Percentiles rank a stretch among this genome's conserved stretches.
Evolutionary conservation across 2,888 invertebrate species (phyloP).

Genomic region (Dexiosoma caninum): DNA sequence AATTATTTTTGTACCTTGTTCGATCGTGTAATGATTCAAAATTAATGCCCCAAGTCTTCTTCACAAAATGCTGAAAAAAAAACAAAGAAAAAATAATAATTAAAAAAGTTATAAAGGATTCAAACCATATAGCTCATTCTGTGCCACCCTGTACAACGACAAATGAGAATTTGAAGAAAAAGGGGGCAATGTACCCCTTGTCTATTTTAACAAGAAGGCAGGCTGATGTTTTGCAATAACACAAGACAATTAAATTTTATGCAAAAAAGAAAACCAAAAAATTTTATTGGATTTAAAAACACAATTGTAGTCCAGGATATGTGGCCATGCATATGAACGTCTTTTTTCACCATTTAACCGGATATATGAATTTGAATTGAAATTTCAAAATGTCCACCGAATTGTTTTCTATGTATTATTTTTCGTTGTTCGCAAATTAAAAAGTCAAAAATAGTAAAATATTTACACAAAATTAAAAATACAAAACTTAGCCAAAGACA

Average conservation of each 20-base stretch:
- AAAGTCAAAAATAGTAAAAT: not conserved
- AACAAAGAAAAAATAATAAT: too few species aligned
- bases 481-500: not conserved
- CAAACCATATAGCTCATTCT: too few species aligned
- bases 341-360: constrained; percentile 14
- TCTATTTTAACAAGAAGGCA: not conserved
- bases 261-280: not conserved
- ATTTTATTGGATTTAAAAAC: not conserved
- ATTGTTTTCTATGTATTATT: constrained; percentile 5
- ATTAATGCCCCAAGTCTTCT: too few species aligned
- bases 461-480: constrained; percentile 4
- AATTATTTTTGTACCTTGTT: too few species aligned
- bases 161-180: constrained; percentile 1
- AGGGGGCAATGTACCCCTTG: constrained; percentile 9
- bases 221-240: not conserved
- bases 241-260: not conserved
- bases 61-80: too few species aligned
- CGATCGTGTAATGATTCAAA: too few species aligned
- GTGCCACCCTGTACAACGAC: too few species aligned
- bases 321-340: not conserved
- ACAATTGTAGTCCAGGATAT: constrained; percentile 31
- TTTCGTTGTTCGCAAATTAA: not conserved
- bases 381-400: constrained; percentile 28
- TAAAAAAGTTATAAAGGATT: too few species aligned
- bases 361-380: constrained; percentile 40